phyloP scores from a whole-genome alignment of 2,888 invertebrate species.

The Hipparchia semele region DNA sequence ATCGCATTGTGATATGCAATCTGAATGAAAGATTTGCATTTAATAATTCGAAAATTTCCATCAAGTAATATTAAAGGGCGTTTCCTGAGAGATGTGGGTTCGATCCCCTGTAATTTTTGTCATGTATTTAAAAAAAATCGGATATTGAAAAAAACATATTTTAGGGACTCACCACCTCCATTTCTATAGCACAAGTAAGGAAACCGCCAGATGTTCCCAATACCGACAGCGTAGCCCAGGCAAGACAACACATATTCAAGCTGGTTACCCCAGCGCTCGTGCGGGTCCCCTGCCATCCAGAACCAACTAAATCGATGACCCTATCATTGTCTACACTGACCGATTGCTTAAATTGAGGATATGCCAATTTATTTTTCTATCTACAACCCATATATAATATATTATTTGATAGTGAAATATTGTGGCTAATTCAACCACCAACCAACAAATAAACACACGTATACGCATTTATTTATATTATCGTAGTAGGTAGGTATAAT shows the following conservation, averaged over 20 bases:
- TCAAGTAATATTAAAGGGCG: too few species aligned
- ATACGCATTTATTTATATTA: too few species aligned
- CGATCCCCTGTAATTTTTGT: too few species aligned
- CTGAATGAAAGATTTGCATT: too few species aligned
- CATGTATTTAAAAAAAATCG: too few species aligned
- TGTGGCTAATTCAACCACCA: not conserved
- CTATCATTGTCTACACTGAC: constrained; percentile 31
- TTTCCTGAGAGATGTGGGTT: too few species aligned
- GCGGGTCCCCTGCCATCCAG: constrained; percentile 64
- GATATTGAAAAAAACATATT: not conserved
- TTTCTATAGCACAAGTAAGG: constrained; percentile 94
- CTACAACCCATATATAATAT: constrained; percentile 5
- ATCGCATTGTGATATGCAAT: too few species aligned
- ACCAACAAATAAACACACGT: too few species aligned
- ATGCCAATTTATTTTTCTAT: constrained; percentile 47
- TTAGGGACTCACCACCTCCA: constrained; percentile 87
- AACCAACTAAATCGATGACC: constrained; percentile 45
- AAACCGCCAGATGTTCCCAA: constrained; percentile 94
- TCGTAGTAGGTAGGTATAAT: not conserved
- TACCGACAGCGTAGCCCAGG: constrained; percentile 92
- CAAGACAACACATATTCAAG: constrained; percentile 91
- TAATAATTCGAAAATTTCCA: too few species aligned
- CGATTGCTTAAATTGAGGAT: constrained; percentile 56
- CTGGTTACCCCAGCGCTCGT: constrained; percentile 89
- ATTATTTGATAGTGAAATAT: constrained; percentile 10